phyloP scores from a whole-genome alignment of 2,113 vertebrate species.

The Cyprinodon tularosa region DNA sequence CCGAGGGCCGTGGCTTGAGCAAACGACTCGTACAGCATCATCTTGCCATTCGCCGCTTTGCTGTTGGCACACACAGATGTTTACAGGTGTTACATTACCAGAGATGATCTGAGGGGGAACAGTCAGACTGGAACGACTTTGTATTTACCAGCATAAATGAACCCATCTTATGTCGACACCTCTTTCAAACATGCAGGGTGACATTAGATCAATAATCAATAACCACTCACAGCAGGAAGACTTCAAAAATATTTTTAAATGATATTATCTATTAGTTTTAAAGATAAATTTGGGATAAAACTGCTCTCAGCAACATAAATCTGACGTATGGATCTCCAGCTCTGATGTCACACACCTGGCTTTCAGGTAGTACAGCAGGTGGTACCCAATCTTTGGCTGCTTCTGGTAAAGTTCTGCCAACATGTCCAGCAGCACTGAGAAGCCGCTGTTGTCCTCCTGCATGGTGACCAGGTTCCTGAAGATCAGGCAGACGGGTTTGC shows the following conservation, averaged over 20 bases:
- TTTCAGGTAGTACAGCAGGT: slow-evolving; percentile 94
- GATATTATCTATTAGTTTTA: no score
- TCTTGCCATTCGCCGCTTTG: slow-evolving; percentile 93
- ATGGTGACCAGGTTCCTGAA: slow-evolving; percentile 98
- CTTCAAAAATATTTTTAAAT: no score
- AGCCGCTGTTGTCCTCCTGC: slow-evolving; percentile 96
- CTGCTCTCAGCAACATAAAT: no score
- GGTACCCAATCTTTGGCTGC: slow-evolving; percentile 97
- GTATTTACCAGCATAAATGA: no score
- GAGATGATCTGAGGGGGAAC: no score
- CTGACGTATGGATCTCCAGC: not conserved
- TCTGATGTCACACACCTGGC: slow-evolving; percentile 77
- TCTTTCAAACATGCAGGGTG: no score
- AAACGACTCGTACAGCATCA: slow-evolving; percentile 95
- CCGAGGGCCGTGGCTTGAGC: slow-evolving; percentile 95
- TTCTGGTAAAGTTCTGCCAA: slow-evolving; percentile 96
- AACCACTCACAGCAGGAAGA: no score
- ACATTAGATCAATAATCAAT: no score
- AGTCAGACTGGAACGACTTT: no score
- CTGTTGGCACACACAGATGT: slow-evolving; percentile 63
- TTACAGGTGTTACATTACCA: not conserved
- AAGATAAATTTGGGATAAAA: no score
- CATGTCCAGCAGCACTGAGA: slow-evolving; percentile 92
- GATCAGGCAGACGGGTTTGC: slow-evolving; percentile 93
- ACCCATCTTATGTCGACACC: no score